Conservation (phyloP, 2,888 invertebrate genomes). For the Pterostichus madidus region DNA sequence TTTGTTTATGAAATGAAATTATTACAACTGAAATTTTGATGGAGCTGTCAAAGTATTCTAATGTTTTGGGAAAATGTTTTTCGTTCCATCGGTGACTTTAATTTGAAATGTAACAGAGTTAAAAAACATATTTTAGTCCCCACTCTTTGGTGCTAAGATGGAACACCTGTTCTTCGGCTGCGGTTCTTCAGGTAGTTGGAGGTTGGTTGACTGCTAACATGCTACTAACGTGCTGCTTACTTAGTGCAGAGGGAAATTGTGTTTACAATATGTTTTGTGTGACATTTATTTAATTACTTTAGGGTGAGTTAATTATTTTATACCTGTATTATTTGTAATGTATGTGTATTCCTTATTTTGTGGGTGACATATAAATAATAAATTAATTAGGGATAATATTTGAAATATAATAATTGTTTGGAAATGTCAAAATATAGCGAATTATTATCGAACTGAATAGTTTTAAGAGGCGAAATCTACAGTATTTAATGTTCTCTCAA, state of each 20-base stretch:
- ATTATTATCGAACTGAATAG: too few relatives aligned
- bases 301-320: neutral
- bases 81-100: constrained; percentile 3
- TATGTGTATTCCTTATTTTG: too few relatives aligned
- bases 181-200: neutral
- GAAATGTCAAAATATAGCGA: too few relatives aligned
- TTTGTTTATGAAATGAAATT: neutral
- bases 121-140: neutral
- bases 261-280: too few relatives aligned
- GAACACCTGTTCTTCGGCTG: neutral
- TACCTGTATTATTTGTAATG: too few relatives aligned
- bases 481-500: neutral
- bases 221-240: neutral
- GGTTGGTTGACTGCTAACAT: neutral
- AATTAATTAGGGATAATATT: too few relatives aligned
- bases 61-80: neutral
- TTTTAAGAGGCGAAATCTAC: too few relatives aligned
- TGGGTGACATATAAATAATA: too few relatives aligned
- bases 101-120: too few relatives aligned
- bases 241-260: neutral
- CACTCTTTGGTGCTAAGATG: neutral
- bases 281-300: neutral
- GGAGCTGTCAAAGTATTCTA: constrained; percentile 16
- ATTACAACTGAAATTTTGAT: constrained; percentile 11
- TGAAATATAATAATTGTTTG: too few relatives aligned